Conservation (phyloP, 1,140 invertebrate genomes). For the Trypoxylus dichotomus region DNA sequence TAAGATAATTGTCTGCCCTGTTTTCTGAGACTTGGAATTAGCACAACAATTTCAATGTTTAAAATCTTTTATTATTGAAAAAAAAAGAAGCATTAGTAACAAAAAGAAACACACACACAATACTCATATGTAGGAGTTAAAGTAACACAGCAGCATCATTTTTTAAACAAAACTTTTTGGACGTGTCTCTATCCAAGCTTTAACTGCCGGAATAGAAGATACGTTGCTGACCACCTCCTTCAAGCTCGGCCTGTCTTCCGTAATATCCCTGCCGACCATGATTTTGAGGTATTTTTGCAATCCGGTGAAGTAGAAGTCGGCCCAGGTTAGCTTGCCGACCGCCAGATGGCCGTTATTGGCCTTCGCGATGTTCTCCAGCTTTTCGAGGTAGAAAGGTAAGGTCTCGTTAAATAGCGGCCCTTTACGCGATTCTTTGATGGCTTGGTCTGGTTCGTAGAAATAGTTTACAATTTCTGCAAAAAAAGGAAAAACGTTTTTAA, state of each 20-base stretch:
- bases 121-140: no score
- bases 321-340: conserved; percentile 58
- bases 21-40: no score
- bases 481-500: no score
- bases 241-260: conserved; percentile 62
- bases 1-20: no score
- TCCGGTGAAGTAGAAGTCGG: conserved; percentile 65
- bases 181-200: conserved; percentile 66
- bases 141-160: no score
- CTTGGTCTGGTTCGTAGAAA: conserved; percentile 55
- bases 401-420: conserved; percentile 51
- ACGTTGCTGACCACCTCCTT: conserved; percentile 61
- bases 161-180: conserved; percentile 49
- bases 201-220: conserved; percentile 60
- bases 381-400: conserved; percentile 58
- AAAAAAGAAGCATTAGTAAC: no score
- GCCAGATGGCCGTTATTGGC: conserved; percentile 60
- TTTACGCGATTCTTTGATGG: conserved; percentile 52
- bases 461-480: conserved; percentile 54
- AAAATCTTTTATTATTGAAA: no score
- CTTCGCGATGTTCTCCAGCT: conserved; percentile 58
- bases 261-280: conserved; percentile 59
- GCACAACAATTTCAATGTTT: no score
- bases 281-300: conserved; percentile 64
- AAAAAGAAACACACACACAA: no score